phyloP scores from a whole-genome alignment of 1,140 invertebrate species.

The Drosophila punjabiensis region DNA sequence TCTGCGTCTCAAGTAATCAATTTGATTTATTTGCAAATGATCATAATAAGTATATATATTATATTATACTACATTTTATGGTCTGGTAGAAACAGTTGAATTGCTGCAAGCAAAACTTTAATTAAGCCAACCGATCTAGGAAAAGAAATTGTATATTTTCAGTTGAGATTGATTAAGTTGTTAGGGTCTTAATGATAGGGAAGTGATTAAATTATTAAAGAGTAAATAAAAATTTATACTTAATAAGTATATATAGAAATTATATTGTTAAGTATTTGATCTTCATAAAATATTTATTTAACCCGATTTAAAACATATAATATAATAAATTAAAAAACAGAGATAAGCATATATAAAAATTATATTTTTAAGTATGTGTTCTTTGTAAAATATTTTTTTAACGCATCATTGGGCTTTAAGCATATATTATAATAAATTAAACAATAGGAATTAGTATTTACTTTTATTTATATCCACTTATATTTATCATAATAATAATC shows the following conservation, averaged over 20 bases:
- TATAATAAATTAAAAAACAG: no score
- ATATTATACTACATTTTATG: background rate
- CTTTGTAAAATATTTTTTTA: background rate
- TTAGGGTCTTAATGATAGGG: background rate
- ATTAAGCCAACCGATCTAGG: background rate
- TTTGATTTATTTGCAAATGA: background rate
- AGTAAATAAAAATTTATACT: background rate
- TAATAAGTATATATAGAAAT: background rate
- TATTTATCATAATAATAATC: background rate
- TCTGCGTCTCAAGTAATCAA: background rate
- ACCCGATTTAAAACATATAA: background rate
- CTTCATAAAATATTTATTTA: background rate
- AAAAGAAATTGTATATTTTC: conserved; percentile 17
- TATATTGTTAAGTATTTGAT: background rate
- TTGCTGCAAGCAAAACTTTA: conserved; percentile 1
- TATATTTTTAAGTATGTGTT: background rate
- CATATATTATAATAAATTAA: no score
- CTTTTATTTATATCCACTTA: no score
- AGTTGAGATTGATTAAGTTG: conserved; percentile 7
- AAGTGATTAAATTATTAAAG: background rate
- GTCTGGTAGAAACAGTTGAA: background rate
- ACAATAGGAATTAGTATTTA: no score
- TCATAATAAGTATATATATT: background rate
- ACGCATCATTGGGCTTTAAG: background rate
- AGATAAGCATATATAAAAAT: background rate